phyloP scores from a whole-genome alignment of 2,113 vertebrate species.

The Progne subis region DNA sequence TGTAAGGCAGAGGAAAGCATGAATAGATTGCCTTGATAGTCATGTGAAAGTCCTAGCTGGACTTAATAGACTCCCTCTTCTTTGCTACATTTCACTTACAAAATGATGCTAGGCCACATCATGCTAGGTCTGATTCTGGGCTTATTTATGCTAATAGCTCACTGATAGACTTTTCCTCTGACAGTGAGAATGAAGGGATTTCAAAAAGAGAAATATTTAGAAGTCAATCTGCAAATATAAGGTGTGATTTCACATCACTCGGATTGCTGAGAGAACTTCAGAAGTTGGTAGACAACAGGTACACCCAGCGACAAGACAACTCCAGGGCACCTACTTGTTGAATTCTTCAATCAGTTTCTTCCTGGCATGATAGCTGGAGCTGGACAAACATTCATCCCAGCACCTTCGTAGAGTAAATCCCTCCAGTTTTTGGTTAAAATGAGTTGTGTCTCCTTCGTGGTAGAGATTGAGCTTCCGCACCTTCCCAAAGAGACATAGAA shows the following conservation, averaged over 20 bases:
- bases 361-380: constrained; percentile 75
- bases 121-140: background rate
- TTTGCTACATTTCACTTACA: background rate
- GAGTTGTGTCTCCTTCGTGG: constrained; percentile 85
- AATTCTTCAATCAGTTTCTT: constrained; percentile 78
- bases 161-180: background rate
- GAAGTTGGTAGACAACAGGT: background rate
- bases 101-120: background rate
- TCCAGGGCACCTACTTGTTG: constrained; percentile 81
- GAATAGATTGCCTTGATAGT: background rate
- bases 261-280: background rate
- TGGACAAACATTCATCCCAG: constrained; percentile 89
- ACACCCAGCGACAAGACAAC: background rate
- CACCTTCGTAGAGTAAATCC: constrained; percentile 83
- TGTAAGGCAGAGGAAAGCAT: background rate
- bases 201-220: background rate
- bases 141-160: background rate
- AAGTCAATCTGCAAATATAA: background rate
- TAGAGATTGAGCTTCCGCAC: constrained; percentile 88
- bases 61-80: background rate
- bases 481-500: constrained; percentile 67
- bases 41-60: background rate
- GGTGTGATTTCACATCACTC: background rate
- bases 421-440: constrained; percentile 89
- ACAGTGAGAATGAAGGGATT: background rate